These are phyloP conservation scores for Limanda limanda DNA, from an alignment of 2,113 vertebrate genomes.

Conservation along the genomic window DNA sequence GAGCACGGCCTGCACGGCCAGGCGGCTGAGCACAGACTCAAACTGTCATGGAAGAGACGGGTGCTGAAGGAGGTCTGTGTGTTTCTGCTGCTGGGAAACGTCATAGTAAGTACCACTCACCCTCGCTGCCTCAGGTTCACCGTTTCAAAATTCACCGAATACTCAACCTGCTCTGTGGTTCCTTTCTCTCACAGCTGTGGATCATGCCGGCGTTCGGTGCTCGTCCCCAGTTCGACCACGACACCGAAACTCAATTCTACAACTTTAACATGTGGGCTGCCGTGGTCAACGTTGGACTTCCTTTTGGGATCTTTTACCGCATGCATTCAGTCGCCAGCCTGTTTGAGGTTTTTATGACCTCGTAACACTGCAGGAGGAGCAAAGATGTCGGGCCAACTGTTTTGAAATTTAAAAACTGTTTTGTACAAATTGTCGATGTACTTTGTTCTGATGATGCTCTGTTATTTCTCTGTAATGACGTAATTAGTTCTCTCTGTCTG, in stretches of 20 bases:
- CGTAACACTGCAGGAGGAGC: slow-evolving; percentile 70
- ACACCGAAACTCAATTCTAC: slow-evolving; percentile 87
- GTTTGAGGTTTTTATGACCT: slow-evolving; percentile 90
- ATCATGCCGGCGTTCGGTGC: slow-evolving; percentile 96
- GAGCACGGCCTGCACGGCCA: background rate
- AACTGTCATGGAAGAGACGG: slow-evolving; percentile 86
- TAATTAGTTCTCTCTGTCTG: background rate
- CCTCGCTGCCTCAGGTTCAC: background rate
- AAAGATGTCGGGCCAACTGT: no score
- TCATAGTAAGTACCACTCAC: slow-evolving; percentile 87
- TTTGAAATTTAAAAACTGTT: background rate
- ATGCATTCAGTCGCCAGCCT: slow-evolving; percentile 96
- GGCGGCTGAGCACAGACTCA: slow-evolving; percentile 28
- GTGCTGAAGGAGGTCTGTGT: slow-evolving; percentile 89
- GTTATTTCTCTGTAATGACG: background rate
- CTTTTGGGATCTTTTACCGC: slow-evolving; percentile 97
- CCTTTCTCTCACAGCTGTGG: slow-evolving; percentile 87
- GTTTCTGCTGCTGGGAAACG: slow-evolving; percentile 90
- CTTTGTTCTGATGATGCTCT: slow-evolving; percentile 25
- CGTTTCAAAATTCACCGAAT: background rate
- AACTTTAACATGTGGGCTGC: slow-evolving; percentile 87
- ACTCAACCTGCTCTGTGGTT: background rate
- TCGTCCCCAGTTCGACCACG: slow-evolving; percentile 92
- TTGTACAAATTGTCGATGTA: slow-evolving; percentile 34
- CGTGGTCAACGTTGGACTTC: slow-evolving; percentile 93